Percentiles rank a stretch among this genome's conserved stretches.
Evolutionary conservation across 2,797 vertebrate genomes (phyloP).

Genomic region (Alca torda): DNA sequence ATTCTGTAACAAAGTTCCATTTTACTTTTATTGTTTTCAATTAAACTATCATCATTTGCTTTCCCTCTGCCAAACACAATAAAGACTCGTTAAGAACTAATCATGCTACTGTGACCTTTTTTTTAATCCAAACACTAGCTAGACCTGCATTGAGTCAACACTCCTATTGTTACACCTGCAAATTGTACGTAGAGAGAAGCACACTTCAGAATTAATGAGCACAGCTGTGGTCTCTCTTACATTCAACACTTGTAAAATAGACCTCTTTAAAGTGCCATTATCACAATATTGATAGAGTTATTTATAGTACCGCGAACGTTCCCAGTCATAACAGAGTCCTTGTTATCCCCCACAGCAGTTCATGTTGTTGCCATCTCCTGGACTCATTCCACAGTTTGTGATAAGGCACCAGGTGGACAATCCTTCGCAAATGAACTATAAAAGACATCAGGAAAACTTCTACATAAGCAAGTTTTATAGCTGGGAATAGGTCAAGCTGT

Average conservation of each 20-base stretch:
- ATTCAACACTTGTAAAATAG: slow-evolving; percentile 80
- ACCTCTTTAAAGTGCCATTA: slow-evolving; percentile 85
- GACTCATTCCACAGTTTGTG: slow-evolving; percentile 82
- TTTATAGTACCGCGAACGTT: slow-evolving; percentile 81
- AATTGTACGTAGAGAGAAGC: slow-evolving; percentile 69
- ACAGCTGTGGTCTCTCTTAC: slow-evolving; percentile 80
- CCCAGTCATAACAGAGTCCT: slow-evolving; percentile 82
- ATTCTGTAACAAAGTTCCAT: slow-evolving; percentile 74
- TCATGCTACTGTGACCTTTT: slow-evolving; percentile 76
- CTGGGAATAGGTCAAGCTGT: slow-evolving; percentile 37
- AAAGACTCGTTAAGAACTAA: slow-evolving; percentile 74
- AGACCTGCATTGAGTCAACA: slow-evolving; percentile 74
- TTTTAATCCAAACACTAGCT: slow-evolving; percentile 73
- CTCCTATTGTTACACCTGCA: slow-evolving; percentile 82
- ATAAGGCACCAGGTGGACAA: slow-evolving; percentile 87
- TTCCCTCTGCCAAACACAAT: slow-evolving; percentile 78
- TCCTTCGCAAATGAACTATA: slow-evolving; percentile 64
- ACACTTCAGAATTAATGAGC: slow-evolving; percentile 82
- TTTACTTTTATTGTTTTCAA: slow-evolving; percentile 77
- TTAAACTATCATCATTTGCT: slow-evolving; percentile 79
- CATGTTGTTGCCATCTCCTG: slow-evolving; percentile 76
- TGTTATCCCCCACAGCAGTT: slow-evolving; percentile 74
- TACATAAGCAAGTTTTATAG: slow-evolving; percentile 45
- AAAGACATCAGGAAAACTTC: slow-evolving; percentile 58
- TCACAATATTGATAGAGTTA: slow-evolving; percentile 87